phyloP scores from a whole-genome alignment of 2,797 vertebrate species.

The Valencia hispanica region DNA sequence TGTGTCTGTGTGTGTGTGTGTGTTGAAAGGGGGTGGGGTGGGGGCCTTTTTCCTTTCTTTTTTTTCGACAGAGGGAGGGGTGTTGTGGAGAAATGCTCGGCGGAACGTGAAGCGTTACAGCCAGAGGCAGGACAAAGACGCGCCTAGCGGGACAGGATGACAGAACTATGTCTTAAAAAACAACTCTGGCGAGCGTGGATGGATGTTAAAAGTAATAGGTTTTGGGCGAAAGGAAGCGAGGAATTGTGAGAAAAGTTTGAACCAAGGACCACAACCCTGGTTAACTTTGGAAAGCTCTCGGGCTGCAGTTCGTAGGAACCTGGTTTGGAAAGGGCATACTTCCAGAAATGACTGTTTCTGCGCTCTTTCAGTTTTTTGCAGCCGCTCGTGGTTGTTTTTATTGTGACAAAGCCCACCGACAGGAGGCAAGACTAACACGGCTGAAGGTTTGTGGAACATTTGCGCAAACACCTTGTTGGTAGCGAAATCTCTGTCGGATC shows the following conservation, averaged over 20 bases:
- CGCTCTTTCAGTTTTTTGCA: conserved; percentile 22
- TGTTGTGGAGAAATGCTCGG: conserved; percentile 74
- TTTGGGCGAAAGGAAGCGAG: conserved; percentile 4
- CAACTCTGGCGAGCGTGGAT: conserved; percentile 30
- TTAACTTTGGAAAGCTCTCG: conserved; percentile 36
- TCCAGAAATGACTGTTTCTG: conserved; percentile 29
- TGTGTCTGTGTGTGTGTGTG: too few species aligned
- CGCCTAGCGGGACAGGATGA: conserved; percentile 62
- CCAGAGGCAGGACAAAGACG: conserved; percentile 76
- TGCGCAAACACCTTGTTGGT: neutral
- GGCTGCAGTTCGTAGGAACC: neutral
- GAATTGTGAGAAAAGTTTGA: conserved; percentile 28
- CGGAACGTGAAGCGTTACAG: conserved; percentile 81
- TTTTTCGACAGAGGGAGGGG: conserved; percentile 68
- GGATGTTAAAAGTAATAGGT: conserved; percentile 16
- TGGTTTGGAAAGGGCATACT: conserved; percentile 17
- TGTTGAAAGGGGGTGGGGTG: conserved; percentile 7
- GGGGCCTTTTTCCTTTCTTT: conserved; percentile 50
- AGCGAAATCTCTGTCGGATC: neutral
- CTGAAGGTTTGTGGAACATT: conserved; percentile 10
- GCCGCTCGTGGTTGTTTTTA: conserved; percentile 37
- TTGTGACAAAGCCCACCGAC: conserved; percentile 10
- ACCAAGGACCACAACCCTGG: conserved; percentile 10
- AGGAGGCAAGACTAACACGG: conserved; percentile 11
- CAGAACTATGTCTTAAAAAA: conserved; percentile 8